Evolutionary conservation across 2,113 vertebrate genomes (phyloP), one percentile per base, ranked within the genome.

Genomic region (Neodontobutis hainanensis): DNA sequence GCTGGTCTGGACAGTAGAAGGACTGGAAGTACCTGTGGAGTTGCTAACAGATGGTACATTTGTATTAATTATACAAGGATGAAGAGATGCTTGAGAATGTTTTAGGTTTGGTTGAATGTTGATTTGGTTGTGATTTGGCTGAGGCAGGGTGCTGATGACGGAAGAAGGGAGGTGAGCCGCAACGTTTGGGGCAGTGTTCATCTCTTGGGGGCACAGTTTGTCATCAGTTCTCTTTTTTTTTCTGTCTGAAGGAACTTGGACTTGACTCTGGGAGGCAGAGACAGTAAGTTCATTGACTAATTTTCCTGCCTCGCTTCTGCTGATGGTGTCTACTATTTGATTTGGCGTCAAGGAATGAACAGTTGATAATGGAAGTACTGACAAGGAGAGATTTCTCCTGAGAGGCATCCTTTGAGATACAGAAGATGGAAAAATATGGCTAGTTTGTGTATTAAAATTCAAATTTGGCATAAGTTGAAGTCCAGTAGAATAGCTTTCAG

Each of bases 221-320:
- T 76, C 78, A 14, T 93, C 93, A 1, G 95, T 95, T 83, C 92
- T 94, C 49, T 90, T 89, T 73, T 95, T 97, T 81, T 99, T 97
- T 75, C 93, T 94, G 64, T 95, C 93, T 0, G 95, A 95, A 11
- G 94, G 95, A 56, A 94, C 72, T 12, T 85, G 77, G 44, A 85
- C 78, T 44, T 35, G 61, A 19, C 49, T 73, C 51, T 68, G 16
- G 0, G 58, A 68, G n/a, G 73, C 68, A 65, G 36, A 82, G 34
- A 65, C 62, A 11, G 36, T 38, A 10, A 19, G 57, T 0, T 2
- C 45, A 6, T 44, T 64, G 51, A 48, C 42, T 2, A 8, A 44
- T 8, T 74, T 90, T 35, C 79, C 80, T 1, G 35, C 49, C 19
- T 71, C 87, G 65, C 65, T 2, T 70, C 68, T 48, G 66, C 45